Evolutionary conservation across 1,140 invertebrate genomes (phyloP).

Genomic region (Brachystomella parvula): DNA sequence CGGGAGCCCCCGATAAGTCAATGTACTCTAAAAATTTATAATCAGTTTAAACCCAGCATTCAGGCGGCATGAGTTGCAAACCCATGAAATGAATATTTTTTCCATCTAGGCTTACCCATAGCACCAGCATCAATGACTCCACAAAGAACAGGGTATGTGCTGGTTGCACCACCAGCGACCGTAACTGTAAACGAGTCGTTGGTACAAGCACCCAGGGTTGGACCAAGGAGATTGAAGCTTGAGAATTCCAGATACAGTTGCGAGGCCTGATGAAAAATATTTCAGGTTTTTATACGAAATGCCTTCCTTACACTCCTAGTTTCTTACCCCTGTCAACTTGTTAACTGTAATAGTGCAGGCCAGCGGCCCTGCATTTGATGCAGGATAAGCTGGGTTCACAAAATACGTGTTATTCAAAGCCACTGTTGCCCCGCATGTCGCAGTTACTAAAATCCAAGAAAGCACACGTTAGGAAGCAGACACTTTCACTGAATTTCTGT

Average conservation of each 20-base stretch:
- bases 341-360: conserved; percentile 57
- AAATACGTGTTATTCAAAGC: conserved; percentile 77
- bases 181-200: conserved; percentile 32
- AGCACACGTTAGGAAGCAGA: conserved; percentile 24
- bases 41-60: too few species aligned
- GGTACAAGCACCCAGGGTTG: conserved; percentile 23
- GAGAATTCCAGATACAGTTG: conserved; percentile 32
- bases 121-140: conserved; percentile 28
- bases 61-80: too few species aligned
- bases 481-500: not conserved
- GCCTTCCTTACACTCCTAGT: not conserved
- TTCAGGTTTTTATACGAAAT: not conserved
- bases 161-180: not conserved
- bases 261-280: conserved; percentile 14
- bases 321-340: conserved; percentile 51
- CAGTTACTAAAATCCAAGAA: conserved; percentile 53
- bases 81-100: not conserved
- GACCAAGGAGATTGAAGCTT: conserved; percentile 24
- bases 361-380: conserved; percentile 53
- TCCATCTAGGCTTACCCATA: conserved; percentile 17
- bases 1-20: not conserved
- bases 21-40: conserved; percentile 14
- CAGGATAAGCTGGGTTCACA: conserved; percentile 70
- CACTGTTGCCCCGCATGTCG: conserved; percentile 64
- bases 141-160: conserved; percentile 25